phyloP scores from a whole-genome alignment of 2,888 invertebrate species.

The Acholoe squamosa region DNA sequence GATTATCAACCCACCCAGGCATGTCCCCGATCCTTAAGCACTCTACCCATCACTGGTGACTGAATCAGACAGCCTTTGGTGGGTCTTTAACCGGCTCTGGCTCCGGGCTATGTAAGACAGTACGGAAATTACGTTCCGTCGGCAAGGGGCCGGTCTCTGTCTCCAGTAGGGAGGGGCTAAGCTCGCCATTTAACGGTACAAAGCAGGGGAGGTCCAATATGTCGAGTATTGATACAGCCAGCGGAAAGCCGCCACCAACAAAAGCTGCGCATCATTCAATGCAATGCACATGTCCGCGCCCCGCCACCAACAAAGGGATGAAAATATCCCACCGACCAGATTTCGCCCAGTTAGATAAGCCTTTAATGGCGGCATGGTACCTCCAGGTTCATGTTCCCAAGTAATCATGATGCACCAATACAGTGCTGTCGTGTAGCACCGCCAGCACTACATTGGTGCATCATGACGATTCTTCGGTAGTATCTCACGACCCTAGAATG shows the following conservation, averaged over 20 bases:
- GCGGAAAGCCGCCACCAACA: not conserved
- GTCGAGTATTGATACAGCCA: slow-evolving; percentile 35
- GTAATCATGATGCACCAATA: no score
- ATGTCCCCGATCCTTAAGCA: not conserved
- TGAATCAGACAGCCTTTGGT: not conserved
- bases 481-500: no score
- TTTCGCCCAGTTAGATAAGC: slow-evolving; percentile 18
- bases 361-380: not conserved
- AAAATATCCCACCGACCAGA: slow-evolving; percentile 26
- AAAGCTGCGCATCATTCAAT: slow-evolving; percentile 2
- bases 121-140: not conserved
- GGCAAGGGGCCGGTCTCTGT: not conserved
- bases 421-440: no score
- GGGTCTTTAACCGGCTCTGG: not conserved
- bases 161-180: not conserved
- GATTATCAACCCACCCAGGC: not conserved
- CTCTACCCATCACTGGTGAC: not conserved
- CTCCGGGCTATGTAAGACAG: not conserved
- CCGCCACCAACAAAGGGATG: slow-evolving; percentile 31
- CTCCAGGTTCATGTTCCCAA: no score
- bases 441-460: no score
- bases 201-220: not conserved
- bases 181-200: slow-evolving; percentile 15
- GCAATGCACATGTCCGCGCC: slow-evolving; percentile 21
- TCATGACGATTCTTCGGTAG: no score